Percentiles rank a stretch among this genome's conserved stretches.
phyloP scores from a whole-genome alignment of 2,797 vertebrate genomes.

The Psittacula echo region DNA sequence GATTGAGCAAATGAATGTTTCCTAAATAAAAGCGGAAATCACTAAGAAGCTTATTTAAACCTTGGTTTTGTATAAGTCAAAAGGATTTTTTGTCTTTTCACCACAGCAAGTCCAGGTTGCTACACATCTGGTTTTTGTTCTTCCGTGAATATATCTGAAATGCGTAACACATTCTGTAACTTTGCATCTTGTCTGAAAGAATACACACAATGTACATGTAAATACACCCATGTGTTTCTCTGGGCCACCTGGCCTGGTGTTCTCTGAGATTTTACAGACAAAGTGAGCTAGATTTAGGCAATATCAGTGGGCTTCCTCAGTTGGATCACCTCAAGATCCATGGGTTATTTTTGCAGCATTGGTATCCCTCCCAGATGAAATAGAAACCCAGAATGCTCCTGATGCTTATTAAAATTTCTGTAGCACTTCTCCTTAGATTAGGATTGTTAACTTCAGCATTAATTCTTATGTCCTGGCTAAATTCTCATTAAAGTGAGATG shows the following conservation, averaged over 20 bases:
- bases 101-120: neutral
- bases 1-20: neutral
- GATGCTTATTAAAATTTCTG: neutral
- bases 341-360: neutral
- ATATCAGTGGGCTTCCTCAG: neutral
- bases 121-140: neutral
- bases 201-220: neutral
- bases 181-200: neutral
- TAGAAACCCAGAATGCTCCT: neutral
- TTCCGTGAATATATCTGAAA: neutral
- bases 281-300: neutral
- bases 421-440: neutral
- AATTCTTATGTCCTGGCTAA: neutral
- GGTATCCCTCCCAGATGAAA: neutral
- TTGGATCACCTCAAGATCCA: neutral
- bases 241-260: neutral
- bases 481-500: neutral
- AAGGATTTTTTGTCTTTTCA: neutral
- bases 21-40: neutral
- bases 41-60: constrained; percentile 8
- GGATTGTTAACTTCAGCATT: neutral
- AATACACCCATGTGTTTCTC: neutral
- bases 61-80: neutral
- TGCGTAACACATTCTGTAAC: neutral
- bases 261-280: neutral